Conservation (phyloP, 2,113 vertebrate genomes). For the Noturus placidus region DNA sequence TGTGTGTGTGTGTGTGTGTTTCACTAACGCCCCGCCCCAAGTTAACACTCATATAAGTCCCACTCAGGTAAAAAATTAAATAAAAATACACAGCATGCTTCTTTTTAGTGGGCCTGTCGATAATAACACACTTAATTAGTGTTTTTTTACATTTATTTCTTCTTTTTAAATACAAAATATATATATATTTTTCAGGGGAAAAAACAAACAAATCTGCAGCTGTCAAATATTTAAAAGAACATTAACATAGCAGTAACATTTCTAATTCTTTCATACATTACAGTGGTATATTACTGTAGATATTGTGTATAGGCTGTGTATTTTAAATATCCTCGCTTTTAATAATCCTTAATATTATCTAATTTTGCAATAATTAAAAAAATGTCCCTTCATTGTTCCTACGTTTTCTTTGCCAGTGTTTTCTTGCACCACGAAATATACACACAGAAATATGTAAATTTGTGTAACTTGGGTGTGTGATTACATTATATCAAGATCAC, state of each 20-base stretch:
- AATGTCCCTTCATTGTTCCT: background rate
- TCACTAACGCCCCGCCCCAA: slow-evolving; percentile 30
- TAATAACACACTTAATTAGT: background rate
- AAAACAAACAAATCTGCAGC: background rate
- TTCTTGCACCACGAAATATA: background rate
- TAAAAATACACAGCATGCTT: background rate
- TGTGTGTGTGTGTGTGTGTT: background rate
- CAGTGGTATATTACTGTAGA: too few species aligned
- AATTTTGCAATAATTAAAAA: background rate
- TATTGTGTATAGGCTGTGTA: too few species aligned
- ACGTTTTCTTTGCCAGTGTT: background rate
- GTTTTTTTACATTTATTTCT: background rate
- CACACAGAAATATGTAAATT: too few species aligned
- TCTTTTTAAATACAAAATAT: background rate
- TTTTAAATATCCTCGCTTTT: background rate
- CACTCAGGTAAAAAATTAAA: background rate
- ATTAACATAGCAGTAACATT: background rate
- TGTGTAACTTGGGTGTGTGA: background rate
- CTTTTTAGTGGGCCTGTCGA: background rate
- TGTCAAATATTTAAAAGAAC: background rate
- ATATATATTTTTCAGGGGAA: background rate
- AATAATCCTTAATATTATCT: background rate
- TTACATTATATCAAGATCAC: background rate
- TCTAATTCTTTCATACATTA: background rate
- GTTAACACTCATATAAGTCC: slow-evolving; percentile 59